A percentile compares a stretch with the other conserved stretches of the same genome.
Evolutionary conservation across 2,113 vertebrate species (phyloP).

Genomic region (Pterocles orientalis): DNA sequence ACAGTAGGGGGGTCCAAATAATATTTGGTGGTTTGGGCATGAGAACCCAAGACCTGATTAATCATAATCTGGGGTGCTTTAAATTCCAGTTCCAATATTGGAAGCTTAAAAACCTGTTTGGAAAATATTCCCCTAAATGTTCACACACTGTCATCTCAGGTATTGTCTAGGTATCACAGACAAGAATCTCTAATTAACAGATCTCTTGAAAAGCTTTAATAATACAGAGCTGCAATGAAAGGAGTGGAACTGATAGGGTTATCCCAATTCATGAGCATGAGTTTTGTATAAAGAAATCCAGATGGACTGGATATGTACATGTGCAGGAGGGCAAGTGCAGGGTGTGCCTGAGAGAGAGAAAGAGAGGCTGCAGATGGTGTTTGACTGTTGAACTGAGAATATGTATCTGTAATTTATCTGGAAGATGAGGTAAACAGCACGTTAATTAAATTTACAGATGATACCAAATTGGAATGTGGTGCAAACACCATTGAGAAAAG

Average conservation of each 20-base stretch:
- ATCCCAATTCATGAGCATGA: neutral
- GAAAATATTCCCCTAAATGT: neutral
- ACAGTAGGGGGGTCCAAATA: neutral
- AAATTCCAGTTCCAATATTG: neutral
- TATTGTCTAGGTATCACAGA: neutral
- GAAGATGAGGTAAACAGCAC: constrained; percentile 61
- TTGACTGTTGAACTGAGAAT: constrained; percentile 70
- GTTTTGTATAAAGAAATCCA: constrained; percentile 44
- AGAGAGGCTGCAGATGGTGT: constrained; percentile 54
- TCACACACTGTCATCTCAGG: neutral
- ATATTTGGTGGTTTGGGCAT: neutral
- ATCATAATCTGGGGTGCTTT: neutral
- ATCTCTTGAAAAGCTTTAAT: neutral
- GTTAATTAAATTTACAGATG: constrained; percentile 70
- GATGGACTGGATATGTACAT: constrained; percentile 25
- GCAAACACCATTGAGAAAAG: constrained; percentile 31
- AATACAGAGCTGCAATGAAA: neutral
- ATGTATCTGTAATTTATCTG: constrained; percentile 66
- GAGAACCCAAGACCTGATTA: neutral
- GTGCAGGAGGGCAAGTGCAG: constrained; percentile 15
- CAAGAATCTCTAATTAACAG: neutral
- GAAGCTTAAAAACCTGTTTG: neutral
- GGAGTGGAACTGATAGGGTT: neutral
- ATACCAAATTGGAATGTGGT: constrained; percentile 52
- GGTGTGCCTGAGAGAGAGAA: constrained; percentile 15